Evolutionary conservation across 2,888 invertebrate genomes (phyloP), one percentile per base, ranked within the genome.

Genomic region (Mellilla xanthometata): DNA sequence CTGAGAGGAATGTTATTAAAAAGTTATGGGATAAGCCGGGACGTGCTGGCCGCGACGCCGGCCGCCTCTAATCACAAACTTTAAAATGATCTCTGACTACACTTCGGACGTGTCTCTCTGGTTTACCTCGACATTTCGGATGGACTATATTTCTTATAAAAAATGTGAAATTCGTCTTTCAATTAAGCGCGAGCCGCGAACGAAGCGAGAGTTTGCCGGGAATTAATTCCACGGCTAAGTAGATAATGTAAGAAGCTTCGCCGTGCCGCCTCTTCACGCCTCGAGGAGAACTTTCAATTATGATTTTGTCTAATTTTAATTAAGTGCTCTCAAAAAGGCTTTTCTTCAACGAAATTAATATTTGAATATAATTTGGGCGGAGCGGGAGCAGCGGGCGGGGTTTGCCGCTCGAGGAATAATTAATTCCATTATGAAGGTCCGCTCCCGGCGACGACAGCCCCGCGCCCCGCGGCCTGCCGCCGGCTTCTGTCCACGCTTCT

Each of bases 291-390:
- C 85, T 86, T 89, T 89, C 89, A 89, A 88, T 89, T 89, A 89
- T 85, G 84, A 89, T 88, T 89, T 89, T 86, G 87, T 88, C 87
- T 88, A 88, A 89, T 88, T 88, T 89, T 88, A 88, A 89, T 89
- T 88, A 89, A 88, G 88, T 85, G 85, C 81, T 87, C 85, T 88
- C 85, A 81, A 85, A 85, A 86, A 87, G 85, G 86, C 85, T 84
- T 88, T 87, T 81, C 87, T 83, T 78, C 82, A 81, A 76, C 78
- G 82, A 87, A 90, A 89, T 90, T 90, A 89, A 88, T 90, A 90
- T 89, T 90, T 88, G 86, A 88, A 87, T 88, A 87, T 88, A 90
- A 90, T 87, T 89, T 88, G 73, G 86, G 89, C 74, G 80, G 88
- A 81, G 75, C 89, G 82, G 75, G 86, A 83, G 72, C 82, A 74